Conservation (phyloP, 2,888 invertebrate species). For the Agonopterix alstromeriana region DNA sequence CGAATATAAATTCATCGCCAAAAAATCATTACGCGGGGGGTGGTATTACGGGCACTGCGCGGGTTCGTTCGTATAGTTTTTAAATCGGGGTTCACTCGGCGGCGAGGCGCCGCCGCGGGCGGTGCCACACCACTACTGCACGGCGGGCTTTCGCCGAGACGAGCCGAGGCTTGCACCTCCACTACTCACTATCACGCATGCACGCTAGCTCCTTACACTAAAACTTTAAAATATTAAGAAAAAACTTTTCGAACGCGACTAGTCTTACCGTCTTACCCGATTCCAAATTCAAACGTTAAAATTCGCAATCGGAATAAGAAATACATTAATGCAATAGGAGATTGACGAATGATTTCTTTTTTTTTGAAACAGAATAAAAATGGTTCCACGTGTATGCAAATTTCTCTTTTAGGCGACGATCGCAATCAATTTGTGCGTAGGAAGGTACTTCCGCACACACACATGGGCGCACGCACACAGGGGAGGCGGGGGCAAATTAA, state of each 20-base stretch:
- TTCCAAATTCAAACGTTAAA: not conserved
- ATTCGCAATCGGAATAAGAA: conserved; percentile 14
- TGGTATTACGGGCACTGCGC: conserved; percentile 79
- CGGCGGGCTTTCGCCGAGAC: conserved; percentile 18
- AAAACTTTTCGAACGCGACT: not conserved
- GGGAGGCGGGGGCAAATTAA: conserved; percentile 65
- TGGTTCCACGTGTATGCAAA: conserved; percentile 64
- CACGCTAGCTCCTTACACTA: conserved; percentile 19
- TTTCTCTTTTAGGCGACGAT: conserved; percentile 68
- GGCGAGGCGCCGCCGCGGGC: conserved; percentile 65
- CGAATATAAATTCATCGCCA: conserved; percentile 88
- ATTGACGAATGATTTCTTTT: conserved; percentile 42
- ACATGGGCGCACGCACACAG: conserved; percentile 32
- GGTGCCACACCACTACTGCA: conserved; percentile 55
- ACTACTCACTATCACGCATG: conserved; percentile 51
- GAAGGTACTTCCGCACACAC: conserved; percentile 41
- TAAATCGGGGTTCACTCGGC: conserved; percentile 73
- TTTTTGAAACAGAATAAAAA: conserved; percentile 27
- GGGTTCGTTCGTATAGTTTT: conserved; percentile 73
- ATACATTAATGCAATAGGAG: conserved; percentile 29
- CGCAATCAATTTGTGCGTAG: conserved; percentile 76
- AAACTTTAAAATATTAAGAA: conserved; percentile 3
- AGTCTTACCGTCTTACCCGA: not conserved
- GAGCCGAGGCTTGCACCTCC: conserved; percentile 33
- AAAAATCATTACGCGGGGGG: conserved; percentile 91